phyloP scores from a whole-genome alignment of 1,140 invertebrate species.

The Agrilus planipennis region DNA sequence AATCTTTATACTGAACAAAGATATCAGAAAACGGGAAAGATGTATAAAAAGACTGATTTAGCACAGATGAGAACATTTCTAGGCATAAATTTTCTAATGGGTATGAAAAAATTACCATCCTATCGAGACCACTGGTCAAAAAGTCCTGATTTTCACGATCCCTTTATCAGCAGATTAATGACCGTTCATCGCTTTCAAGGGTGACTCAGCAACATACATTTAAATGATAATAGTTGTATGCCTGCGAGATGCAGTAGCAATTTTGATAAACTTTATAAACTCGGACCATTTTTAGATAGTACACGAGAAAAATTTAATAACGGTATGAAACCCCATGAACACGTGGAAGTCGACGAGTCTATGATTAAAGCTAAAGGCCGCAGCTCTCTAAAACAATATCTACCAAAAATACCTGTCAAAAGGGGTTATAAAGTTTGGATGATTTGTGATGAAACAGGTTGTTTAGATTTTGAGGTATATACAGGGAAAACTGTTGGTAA shows the following conservation, averaged over 20 bases:
- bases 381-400: background rate
- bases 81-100: slow-evolving; percentile 1
- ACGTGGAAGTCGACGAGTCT: background rate
- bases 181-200: slow-evolving; percentile 5
- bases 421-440: background rate
- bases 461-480: background rate
- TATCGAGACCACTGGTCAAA: slow-evolving; percentile 4
- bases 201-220: slow-evolving; percentile 1
- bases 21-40: background rate
- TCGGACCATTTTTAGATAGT: background rate
- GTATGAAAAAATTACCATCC: slow-evolving; percentile 3
- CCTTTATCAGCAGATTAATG: slow-evolving; percentile 7
- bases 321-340: background rate
- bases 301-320: background rate
- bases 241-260: background rate
- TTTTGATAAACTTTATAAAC: slow-evolving; percentile 1
- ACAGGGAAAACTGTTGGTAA: too few relatives aligned
- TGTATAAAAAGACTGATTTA: background rate
- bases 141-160: slow-evolving; percentile 5
- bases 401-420: background rate
- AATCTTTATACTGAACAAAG: background rate
- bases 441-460: background rate
- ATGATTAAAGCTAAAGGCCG: background rate
- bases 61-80: slow-evolving; percentile 3
- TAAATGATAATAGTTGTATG: slow-evolving; percentile 4